Conservation (phyloP, 1,140 invertebrate genomes). For the Mactra quadrangularis region DNA sequence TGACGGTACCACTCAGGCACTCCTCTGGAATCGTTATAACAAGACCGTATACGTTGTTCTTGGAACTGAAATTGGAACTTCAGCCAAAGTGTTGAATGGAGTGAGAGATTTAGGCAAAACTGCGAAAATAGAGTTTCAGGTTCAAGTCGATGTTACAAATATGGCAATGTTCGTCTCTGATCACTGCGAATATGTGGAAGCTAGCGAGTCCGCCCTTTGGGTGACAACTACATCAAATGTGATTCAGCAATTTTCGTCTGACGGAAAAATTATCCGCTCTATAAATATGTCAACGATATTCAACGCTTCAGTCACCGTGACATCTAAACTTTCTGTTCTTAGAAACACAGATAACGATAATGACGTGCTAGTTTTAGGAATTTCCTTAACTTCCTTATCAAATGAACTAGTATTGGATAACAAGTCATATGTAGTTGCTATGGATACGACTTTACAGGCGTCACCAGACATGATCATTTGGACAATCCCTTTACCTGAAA, state of each 20-base stretch:
- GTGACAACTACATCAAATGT: background rate
- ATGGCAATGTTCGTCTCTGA: slow-evolving; percentile 41
- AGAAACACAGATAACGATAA: background rate
- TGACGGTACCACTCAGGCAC: background rate
- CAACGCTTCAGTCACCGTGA: background rate
- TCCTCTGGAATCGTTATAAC: slow-evolving; percentile 39
- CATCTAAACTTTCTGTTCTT: slow-evolving; percentile 24
- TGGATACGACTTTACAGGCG: slow-evolving; percentile 8
- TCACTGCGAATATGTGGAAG: background rate
- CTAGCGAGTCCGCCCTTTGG: background rate
- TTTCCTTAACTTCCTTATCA: background rate
- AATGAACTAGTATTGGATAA: background rate
- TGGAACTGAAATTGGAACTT: background rate
- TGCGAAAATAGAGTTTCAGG: slow-evolving; percentile 4
- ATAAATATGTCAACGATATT: slow-evolving; percentile 18
- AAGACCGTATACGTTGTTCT: slow-evolving; percentile 13
- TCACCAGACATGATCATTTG: background rate
- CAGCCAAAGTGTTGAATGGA: slow-evolving; percentile 7
- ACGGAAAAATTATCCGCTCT: background rate
- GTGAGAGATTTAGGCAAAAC: slow-evolving; percentile 2
- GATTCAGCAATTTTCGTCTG: background rate
- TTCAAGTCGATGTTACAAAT: background rate
- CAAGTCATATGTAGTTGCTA: slow-evolving; percentile 23
- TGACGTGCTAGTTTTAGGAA: slow-evolving; percentile 34
- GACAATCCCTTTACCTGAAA: slow-evolving; percentile 23